Base-by-base conservation (phyloP, 2,797 vertebrate genomes). In the Argentina silus region DNA sequence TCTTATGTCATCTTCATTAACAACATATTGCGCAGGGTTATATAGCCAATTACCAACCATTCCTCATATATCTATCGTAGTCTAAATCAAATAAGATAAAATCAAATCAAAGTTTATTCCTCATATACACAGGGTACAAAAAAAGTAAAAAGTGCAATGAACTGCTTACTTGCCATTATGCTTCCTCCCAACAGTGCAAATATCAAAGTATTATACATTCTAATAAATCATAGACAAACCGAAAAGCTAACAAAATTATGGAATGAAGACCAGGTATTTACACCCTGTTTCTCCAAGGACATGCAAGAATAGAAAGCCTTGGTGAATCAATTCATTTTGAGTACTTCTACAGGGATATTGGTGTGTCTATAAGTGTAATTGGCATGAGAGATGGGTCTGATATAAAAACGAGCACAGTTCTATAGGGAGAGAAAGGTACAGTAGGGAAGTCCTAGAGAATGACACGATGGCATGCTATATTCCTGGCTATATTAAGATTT, bases 1-100 rank as follows among this genome's bases (percentile, higher is more conserved):
- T 69, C 69, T 61, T 73, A 43, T 21, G 21, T 17, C 65, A 62
- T 76, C 3, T 9, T n/a, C 7, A 44, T 45, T 21, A 19, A 47
- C 10, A 19, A 45, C 12, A 70, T 43, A 23, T 0, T 12, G 0
- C n/a, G 48, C 45, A 10, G 9, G 50, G 8, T 0, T 14, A 6
- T 47, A 44, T 48, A 2, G 14, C 17, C 60, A 53, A 3, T 36
- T 65, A 23, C 27, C 27, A 36, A 36, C 27, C 27, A 36, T 36
- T 36, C 27, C 27, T 36, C 27, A 2, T 36, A 36, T 2, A 4
- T 36, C 27, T 68, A 6, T 27, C 1, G 0, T 0, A n/a, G 15
- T 55, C 51, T 8, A 17, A 23, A 14, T 10, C 67, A 70, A 45
- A 36, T 70, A 36, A 42, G 59, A 55, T 70, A 43, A 59, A 70